Evolutionary conservation across 1,140 invertebrate species (phyloP), one percentile per base, ranked within the genome.

Genomic region (Dinothrombium tinctorium): DNA sequence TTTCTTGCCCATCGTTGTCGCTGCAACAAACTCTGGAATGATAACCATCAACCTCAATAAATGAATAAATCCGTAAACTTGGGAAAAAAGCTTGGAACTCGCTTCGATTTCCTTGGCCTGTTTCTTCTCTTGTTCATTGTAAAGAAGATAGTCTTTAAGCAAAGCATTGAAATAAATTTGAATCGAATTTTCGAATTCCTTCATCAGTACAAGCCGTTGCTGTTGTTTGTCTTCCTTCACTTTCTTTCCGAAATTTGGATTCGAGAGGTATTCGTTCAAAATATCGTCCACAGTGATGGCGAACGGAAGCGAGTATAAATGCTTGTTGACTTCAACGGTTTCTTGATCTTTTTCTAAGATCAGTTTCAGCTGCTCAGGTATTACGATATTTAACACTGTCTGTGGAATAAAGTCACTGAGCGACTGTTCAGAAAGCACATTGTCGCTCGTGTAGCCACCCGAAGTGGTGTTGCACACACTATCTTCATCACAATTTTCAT

Each of bases 81-180:
- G n/a, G 26, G 8, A 40, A 19, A 9, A 15, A 12, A 14, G 12
- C 22, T 38, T 22, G 12, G 17, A 40, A 15, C 23, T 15, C 5
- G 8, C 5, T 14, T 38, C 7, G 20, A 7, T 6, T 22, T 20
- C n/a, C 23, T 38, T 14, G 20, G 7, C n/a, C 19, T 38, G n/a
- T 14, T 20, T 38, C 21, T 24, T 38, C 37, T n/a, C n/a, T 2
- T 41, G 15, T 21, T 32, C 40, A 3, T 33, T 4, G 15, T 32
- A 41, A 5, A 41, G 22, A 21, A 32, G 23, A 41, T 41, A 17
- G n/a, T 32, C 20, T 14, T n/a, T 9, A 17, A 41, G 15, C 2
- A 41, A 12, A 19, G 40, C n/a, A 33, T 41, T 33, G 20, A 41
- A 41, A 41, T 41, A 41, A 6, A 35, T 33, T 41, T 41, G 29